Evolutionary conservation across 2,797 vertebrate species (phyloP), one percentile per base, ranked within the genome.

Genomic region (Chelon auratus): DNA sequence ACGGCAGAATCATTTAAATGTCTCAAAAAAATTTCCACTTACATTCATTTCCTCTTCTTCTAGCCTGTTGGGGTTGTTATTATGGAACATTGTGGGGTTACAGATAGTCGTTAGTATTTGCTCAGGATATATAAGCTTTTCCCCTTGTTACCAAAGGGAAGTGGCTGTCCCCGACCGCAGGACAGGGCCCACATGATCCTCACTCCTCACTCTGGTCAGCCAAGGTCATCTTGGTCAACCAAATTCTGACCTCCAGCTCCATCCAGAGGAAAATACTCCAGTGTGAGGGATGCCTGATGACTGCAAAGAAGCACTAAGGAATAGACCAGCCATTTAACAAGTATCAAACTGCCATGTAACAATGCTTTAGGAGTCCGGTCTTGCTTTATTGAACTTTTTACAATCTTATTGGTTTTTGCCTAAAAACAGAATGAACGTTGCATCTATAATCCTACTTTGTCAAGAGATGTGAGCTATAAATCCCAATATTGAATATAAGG

Each of bases 51-150:
- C 82, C 77, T 80, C 62, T 22, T 56, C 58, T 71, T 58, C 45
- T 57, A 48, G 75, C 73, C 70, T 15, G 53, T 72, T 63, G 59
- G 77, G 68, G 55, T 80, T 90, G 87, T 87, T 89, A 83, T 87
- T 86, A 78, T 89, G 89, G 90, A 91, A 90, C 82, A 68, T 83
- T 83, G 75, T 67, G 75, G 86, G 84, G 83, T 89, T 77, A 30
- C 70, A 81, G 85, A 84, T 86, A 83, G 84, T 89, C 81, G 81
- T 73, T 87, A 82, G 69, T 5, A 60, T 70, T 89, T 55, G 14
- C 78, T 82, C 59, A 52, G 79, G 85, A 89, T 78, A 68, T 81
- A 65, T 80, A 85, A 83, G 83, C 80, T 87, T 88, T 90, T 80
- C 80, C 78, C 65, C 80, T 85, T 57, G 74, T 85, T 84, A 86